phyloP scores from a whole-genome alignment of 2,797 vertebrate genomes.

The Chloroceryle amazona region DNA sequence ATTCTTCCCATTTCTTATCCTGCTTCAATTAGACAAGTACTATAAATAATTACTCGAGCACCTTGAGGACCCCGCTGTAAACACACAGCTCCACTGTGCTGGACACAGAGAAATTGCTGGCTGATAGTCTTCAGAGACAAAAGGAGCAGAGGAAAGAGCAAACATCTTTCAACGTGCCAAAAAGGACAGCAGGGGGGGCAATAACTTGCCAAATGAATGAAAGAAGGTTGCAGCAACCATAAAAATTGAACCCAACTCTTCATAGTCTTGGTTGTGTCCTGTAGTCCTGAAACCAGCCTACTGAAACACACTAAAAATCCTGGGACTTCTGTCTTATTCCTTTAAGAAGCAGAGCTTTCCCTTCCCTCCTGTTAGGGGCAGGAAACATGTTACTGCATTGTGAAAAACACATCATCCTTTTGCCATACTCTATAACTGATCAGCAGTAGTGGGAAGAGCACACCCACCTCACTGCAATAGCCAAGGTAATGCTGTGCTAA shows the following conservation, averaged over 20 bases:
- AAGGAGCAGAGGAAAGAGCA: not conserved
- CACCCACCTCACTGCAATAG: fast-evolving
- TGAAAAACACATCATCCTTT: not conserved
- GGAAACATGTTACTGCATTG: not conserved
- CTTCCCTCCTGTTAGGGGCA: not conserved
- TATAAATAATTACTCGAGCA: not conserved
- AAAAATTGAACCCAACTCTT: not conserved
- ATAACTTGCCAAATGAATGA: not conserved
- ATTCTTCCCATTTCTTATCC: not conserved
- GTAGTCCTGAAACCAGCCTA: not conserved
- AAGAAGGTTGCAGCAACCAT: not conserved
- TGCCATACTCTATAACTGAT: not conserved
- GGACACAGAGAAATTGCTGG: not conserved
- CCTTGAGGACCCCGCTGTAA: not conserved
- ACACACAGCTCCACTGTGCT: not conserved
- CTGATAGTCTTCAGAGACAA: not conserved
- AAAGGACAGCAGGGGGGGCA: not conserved
- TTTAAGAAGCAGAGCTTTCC: not conserved
- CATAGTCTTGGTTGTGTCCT: not conserved
- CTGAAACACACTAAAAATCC: not conserved
- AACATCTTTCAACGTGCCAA: not conserved
- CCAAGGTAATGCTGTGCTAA: not conserved
- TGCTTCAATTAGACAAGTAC: not conserved
- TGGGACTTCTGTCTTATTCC: not conserved
- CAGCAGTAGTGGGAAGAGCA: not conserved